A percentile compares a stretch with the other conserved stretches of the same genome.
These are phyloP conservation scores for Nixonia krombeini DNA, from an alignment of 1,140 invertebrate species.

Conservation along the genomic window DNA sequence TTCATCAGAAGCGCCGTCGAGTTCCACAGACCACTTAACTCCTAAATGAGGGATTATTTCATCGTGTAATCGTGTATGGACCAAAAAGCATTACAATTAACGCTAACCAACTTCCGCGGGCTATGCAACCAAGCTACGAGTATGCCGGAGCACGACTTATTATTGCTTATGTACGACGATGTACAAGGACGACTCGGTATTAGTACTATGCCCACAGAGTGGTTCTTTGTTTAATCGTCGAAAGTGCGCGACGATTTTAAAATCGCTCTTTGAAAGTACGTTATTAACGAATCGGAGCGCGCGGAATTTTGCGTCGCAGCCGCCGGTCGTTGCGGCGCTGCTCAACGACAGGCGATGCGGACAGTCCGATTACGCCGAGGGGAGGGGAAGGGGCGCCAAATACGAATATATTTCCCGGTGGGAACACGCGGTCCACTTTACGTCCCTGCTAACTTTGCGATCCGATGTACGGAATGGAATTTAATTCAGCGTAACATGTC, in stretches of 20 bases:
- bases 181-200: constrained; percentile 27
- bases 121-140: constrained; percentile 28
- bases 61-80: constrained; percentile 68
- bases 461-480: too few relatives aligned
- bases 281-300: too few relatives aligned
- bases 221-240: constrained; percentile 8
- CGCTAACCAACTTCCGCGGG: constrained; percentile 64
- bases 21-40: constrained; percentile 70
- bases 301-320: too few relatives aligned
- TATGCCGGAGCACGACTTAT: constrained; percentile 35
- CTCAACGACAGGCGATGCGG: too few relatives aligned
- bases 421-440: constrained; percentile 31
- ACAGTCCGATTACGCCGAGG: too few relatives aligned
- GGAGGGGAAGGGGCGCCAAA: too few relatives aligned
- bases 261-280: too few relatives aligned
- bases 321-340: too few relatives aligned
- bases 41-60: constrained; percentile 71
- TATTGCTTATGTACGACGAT: constrained; percentile 31
- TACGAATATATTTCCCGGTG: too few relatives aligned
- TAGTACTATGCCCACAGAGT: constrained; percentile 13
- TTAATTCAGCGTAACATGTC: too few relatives aligned
- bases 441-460: too few relatives aligned
- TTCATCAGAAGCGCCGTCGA: constrained; percentile 68
- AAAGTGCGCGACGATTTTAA: constrained; percentile 10
- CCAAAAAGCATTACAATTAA: constrained; percentile 71